Conservation (phyloP, 2,888 invertebrate species). For the Yponomeuta plumbellus region DNA sequence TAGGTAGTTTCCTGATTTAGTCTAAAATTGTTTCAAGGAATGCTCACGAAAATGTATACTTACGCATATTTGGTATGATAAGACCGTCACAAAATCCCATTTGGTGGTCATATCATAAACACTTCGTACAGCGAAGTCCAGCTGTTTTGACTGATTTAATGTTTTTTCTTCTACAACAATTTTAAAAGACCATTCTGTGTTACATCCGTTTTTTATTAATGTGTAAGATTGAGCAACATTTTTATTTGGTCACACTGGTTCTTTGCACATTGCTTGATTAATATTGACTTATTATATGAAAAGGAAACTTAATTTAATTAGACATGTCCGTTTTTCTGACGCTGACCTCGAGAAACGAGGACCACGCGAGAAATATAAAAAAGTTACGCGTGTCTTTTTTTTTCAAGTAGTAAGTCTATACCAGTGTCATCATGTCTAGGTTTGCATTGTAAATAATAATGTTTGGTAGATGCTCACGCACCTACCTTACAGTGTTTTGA, state of each 20-base stretch:
- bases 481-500: constrained; percentile 48
- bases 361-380: too few relatives aligned
- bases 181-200: constrained; percentile 63
- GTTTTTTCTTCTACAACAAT: constrained; percentile 36
- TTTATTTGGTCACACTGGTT: constrained; percentile 45
- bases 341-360: too few relatives aligned
- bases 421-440: constrained; percentile 50
- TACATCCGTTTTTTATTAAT: constrained; percentile 65
- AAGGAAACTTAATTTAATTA: neutral
- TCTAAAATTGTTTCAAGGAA: constrained; percentile 55
- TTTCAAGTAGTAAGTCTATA: constrained; percentile 34
- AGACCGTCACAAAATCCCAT: constrained; percentile 9
- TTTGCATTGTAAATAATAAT: constrained; percentile 69
- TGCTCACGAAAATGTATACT: constrained; percentile 57
- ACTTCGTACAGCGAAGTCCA: constrained; percentile 38
- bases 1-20: constrained; percentile 40
- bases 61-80: constrained; percentile 22
- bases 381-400: neutral
- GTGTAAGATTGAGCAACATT: constrained; percentile 41
- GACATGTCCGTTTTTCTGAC: too few relatives aligned
- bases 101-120: constrained; percentile 33
- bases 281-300: constrained; percentile 8
- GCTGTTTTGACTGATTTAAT: constrained; percentile 34
- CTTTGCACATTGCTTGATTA: constrained; percentile 42
- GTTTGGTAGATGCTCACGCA: constrained; percentile 61